Evolutionary conservation across 2,888 invertebrate genomes (phyloP).

Genomic region (Hedya salicella): DNA sequence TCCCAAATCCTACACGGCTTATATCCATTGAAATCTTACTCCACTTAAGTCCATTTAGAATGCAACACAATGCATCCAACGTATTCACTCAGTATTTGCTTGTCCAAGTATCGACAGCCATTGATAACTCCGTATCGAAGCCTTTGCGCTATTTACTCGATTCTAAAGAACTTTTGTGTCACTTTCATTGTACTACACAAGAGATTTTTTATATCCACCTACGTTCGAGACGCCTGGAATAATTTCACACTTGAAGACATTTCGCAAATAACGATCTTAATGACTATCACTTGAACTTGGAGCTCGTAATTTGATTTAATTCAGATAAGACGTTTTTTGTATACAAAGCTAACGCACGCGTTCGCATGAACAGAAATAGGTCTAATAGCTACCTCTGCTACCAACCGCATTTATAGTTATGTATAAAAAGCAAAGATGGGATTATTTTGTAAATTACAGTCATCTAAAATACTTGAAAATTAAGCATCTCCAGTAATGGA

Average conservation of each 20-base stretch:
- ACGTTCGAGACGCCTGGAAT: slow-evolving; percentile 19
- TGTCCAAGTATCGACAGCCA: slow-evolving; percentile 55
- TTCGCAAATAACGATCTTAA: slow-evolving; percentile 38
- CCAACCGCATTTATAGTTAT: slow-evolving; percentile 6
- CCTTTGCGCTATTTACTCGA: slow-evolving; percentile 53
- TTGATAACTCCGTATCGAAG: slow-evolving; percentile 54
- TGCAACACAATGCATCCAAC: slow-evolving; percentile 37
- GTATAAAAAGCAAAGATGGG: slow-evolving; percentile 19
- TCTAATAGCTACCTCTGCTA: slow-evolving; percentile 21
- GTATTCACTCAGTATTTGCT: slow-evolving; percentile 71
- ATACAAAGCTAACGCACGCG: slow-evolving; percentile 2
- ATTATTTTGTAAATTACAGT: slow-evolving; percentile 34
- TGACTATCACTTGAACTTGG: slow-evolving; percentile 22
- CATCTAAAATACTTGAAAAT: slow-evolving; percentile 38
- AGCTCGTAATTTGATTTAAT: slow-evolving; percentile 12
- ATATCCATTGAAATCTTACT: neutral
- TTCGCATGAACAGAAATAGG: slow-evolving; percentile 6
- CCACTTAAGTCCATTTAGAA: slow-evolving; percentile 4
- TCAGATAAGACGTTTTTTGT: slow-evolving; percentile 13
- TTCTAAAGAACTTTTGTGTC: slow-evolving; percentile 47
- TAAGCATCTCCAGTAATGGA: slow-evolving; percentile 42
- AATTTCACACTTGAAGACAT: slow-evolving; percentile 36
- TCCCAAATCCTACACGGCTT: slow-evolving; percentile 50
- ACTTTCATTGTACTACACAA: slow-evolving; percentile 39
- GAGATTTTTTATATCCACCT: slow-evolving; percentile 26